Conservation (phyloP, 2,888 invertebrate genomes). For the Ecdyonurus torrentis region DNA sequence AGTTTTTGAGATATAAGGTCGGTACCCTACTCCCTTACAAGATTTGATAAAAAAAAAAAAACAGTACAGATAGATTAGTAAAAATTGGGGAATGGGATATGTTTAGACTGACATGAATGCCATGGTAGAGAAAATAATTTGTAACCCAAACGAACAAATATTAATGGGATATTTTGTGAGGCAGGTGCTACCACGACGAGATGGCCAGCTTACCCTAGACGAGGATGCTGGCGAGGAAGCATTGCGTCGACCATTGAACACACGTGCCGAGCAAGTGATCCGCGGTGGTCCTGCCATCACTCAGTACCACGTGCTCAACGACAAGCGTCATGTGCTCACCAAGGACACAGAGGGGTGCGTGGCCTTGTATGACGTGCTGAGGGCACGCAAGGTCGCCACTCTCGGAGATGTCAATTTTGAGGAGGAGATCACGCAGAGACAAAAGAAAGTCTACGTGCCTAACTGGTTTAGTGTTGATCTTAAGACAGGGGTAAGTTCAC, state of each 20-base stretch:
- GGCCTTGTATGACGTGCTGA: slow-evolving; percentile 84
- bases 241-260: slow-evolving; percentile 21
- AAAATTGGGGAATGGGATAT: no score
- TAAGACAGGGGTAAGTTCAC: slow-evolving; percentile 76
- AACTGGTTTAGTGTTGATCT: slow-evolving; percentile 99
- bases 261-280: slow-evolving; percentile 34
- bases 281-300: slow-evolving; percentile 87
- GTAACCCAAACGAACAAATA: no score
- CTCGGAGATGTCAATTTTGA: slow-evolving; percentile 84
- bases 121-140: no score
- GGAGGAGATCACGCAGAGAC: slow-evolving; percentile 47
- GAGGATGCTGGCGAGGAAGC: slow-evolving; percentile 14
- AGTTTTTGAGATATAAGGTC: no score
- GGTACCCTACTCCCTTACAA: no score
- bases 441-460: slow-evolving; percentile 85
- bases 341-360: slow-evolving; percentile 87
- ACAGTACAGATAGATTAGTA: no score
- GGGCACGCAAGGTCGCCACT: slow-evolving; percentile 74
- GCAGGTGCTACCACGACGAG: slow-evolving; percentile 27
- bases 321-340: slow-evolving; percentile 88
- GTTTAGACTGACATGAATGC: no score
- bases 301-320: slow-evolving; percentile 83
- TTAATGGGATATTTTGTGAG: no score
- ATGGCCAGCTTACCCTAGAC: neutral
- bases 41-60: no score